These are phyloP conservation scores for Atherinosoma microstoma DNA, from an alignment of 2,797 vertebrate species.

Conservation along the genomic window DNA sequence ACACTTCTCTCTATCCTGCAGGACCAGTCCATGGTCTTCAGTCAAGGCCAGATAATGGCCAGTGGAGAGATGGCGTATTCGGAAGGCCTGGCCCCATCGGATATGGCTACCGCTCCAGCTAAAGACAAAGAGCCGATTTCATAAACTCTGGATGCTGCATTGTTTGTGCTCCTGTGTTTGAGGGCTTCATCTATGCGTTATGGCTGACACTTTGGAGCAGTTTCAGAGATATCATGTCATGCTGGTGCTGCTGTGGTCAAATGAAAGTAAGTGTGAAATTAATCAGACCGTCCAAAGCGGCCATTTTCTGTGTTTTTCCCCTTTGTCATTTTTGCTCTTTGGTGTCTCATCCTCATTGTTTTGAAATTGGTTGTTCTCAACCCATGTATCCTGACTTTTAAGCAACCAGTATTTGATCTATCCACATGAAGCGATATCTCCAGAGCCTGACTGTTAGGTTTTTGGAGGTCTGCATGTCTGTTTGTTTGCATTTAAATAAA, in stretches of 20 bases:
- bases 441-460: too few species aligned
- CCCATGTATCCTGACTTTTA: too few species aligned
- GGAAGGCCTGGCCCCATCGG: conserved; percentile 95
- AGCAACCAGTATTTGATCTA: too few species aligned
- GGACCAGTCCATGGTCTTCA: conserved; percentile 90
- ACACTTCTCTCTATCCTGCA: conserved; percentile 89
- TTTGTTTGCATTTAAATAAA: not conserved
- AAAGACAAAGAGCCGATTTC: conserved; percentile 27
- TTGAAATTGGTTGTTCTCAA: not conserved
- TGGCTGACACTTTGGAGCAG: not conserved
- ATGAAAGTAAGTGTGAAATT: not conserved
- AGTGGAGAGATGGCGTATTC: conserved; percentile 95
- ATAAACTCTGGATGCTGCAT: not conserved
- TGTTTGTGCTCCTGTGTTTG: not conserved
- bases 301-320: not conserved
- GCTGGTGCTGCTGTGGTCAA: not conserved
- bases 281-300: not conserved
- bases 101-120: conserved; percentile 98
- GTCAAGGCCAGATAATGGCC: conserved; percentile 93
- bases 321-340: not conserved
- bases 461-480: too few species aligned
- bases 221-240: not conserved
- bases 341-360: not conserved
- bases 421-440: too few species aligned
- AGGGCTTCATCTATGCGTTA: too few species aligned